phyloP scores from a whole-genome alignment of 1,140 invertebrate genomes.

The Lerema accius region DNA sequence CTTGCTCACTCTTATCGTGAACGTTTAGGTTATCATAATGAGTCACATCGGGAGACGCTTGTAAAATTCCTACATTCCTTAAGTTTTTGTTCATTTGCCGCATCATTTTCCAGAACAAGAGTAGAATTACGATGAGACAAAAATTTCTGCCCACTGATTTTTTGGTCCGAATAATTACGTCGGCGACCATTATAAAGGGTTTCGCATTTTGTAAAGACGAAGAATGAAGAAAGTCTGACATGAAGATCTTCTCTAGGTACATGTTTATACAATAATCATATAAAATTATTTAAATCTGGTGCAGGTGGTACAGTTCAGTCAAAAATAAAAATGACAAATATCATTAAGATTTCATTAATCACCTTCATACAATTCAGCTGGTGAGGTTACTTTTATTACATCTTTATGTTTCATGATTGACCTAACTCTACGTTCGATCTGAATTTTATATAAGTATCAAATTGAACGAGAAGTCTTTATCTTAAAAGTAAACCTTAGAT shows the following conservation, averaged over 20 bases:
- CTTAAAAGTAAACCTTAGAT: too few relatives aligned
- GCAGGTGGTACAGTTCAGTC: too few relatives aligned
- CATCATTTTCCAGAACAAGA: slow-evolving; percentile 55
- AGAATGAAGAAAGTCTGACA: slow-evolving; percentile 38
- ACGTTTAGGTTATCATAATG: slow-evolving; percentile 28
- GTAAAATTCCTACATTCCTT: slow-evolving; percentile 44
- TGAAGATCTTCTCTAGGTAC: slow-evolving; percentile 24
- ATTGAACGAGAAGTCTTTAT: too few relatives aligned
- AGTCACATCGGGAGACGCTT: slow-evolving; percentile 34
- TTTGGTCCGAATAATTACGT: slow-evolving; percentile 61
- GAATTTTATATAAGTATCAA: too few relatives aligned
- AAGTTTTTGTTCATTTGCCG: slow-evolving; percentile 44
- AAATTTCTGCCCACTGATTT: slow-evolving; percentile 56
- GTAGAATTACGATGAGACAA: slow-evolving; percentile 58
- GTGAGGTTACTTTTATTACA: too few relatives aligned
- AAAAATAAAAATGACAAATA: too few relatives aligned
- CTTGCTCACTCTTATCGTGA: slow-evolving; percentile 10
- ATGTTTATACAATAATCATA: not conserved
- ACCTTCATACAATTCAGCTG: too few relatives aligned
- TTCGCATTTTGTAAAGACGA: slow-evolving; percentile 56
- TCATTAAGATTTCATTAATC: too few relatives aligned
- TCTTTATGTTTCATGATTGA: too few relatives aligned
- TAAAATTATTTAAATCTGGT: not conserved
- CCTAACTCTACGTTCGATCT: too few relatives aligned
- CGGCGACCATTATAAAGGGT: slow-evolving; percentile 59